Base-by-base conservation (phyloP, 2,888 invertebrate species). In the Chalcis sispes region DNA sequence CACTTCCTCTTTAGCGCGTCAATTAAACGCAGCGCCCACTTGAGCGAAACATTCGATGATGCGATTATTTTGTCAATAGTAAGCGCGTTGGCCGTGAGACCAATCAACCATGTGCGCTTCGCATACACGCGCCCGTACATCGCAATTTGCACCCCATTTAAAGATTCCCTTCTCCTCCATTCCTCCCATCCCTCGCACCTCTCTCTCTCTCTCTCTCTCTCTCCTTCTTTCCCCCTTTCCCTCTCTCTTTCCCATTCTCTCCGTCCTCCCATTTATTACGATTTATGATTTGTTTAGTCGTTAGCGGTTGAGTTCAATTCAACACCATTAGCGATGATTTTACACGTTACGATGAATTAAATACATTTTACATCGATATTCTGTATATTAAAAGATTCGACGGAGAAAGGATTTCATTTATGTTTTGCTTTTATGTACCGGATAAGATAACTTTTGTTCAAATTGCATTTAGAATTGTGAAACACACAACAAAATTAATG, bases 31-130 rank as follows among this genome's bases (percentile, higher is more conserved):
- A 46, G 7, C 42, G 69, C 66, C 56, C 75, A 76, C 77, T 75
- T 76, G 76, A 65, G 62, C 77, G 77, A 78, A 79, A 78, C 80
- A 80, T 78, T 80, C 75, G 75, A 72, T 75, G 69, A 66, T 69
- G 75, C 72, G 62, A 77, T 77, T 77, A 77, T 58, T 72, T 72
- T 65, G 77, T 80, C 79, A 77, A 79, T 79, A 75, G 69, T 66
- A 25, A 48, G 36, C 0, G 36, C 59, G 74, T 42, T 56, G 36
- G 10, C 58, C 29, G 25, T 36, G 74, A 66, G 58, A 66, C 70
- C 73, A 73, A 72, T 73, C 65, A 48, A 40, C 20, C 23, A 25
- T 46, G 25, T 8, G 32, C 29, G n/a, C 40, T 23, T 27, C 1
- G 50, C 36, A 2, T 15, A 15, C 46, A 1, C 23, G 8, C 46